Percentiles rank a stretch among this genome's conserved stretches.
phyloP scores from a whole-genome alignment of 2,113 vertebrate genomes.

The Gallinago undulata region DNA sequence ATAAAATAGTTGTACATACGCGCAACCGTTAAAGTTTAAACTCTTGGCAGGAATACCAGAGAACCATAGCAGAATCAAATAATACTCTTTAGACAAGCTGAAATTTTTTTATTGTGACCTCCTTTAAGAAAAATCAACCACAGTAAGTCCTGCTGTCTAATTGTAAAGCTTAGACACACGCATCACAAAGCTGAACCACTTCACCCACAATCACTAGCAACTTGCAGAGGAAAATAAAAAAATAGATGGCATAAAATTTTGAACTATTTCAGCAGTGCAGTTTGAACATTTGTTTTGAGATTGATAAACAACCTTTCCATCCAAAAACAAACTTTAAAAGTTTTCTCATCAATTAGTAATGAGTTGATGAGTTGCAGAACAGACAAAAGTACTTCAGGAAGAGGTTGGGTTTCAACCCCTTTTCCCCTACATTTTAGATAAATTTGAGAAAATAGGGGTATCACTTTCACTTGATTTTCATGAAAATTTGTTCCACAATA shows the following conservation, averaged over 20 bases:
- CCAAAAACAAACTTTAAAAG: background rate
- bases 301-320: background rate
- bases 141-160: background rate
- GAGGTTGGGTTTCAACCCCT: rapidly evolving
- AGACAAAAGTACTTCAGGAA: background rate
- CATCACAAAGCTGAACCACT: background rate
- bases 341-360: background rate
- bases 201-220: background rate
- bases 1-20: background rate
- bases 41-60: background rate
- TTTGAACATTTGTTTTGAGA: background rate
- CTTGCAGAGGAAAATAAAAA: background rate
- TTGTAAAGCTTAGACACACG: background rate
- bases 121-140: background rate
- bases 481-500: background rate
- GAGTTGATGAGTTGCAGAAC: background rate
- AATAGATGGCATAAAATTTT: background rate
- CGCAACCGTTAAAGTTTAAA: background rate
- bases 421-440: background rate
- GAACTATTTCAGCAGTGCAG: background rate
- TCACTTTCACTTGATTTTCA: background rate
- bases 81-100: background rate
- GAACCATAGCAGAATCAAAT: background rate
- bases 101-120: background rate
- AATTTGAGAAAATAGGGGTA: background rate